These are phyloP conservation scores for Eurystomus gularis DNA, from an alignment of 2,113 vertebrate species.

Conservation along the genomic window DNA sequence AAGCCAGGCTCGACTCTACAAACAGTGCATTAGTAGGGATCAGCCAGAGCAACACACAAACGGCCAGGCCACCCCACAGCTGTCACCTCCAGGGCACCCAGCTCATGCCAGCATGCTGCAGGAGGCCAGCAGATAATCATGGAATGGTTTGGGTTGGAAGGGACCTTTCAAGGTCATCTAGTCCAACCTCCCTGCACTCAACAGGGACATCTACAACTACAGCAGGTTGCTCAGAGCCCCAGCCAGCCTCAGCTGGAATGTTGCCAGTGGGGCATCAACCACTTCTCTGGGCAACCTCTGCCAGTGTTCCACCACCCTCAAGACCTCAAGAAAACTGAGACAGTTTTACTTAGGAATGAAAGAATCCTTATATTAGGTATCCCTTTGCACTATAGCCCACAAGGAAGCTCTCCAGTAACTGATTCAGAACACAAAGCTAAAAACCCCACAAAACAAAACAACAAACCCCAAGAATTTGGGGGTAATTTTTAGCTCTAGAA, in stretches of 20 bases:
- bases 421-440: not conserved
- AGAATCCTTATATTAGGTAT: accelerated
- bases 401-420: not conserved
- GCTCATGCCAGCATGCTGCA: accelerated
- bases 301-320: not conserved
- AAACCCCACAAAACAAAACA: accelerated
- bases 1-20: not conserved
- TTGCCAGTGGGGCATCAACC: not conserved
- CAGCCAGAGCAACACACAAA: not conserved
- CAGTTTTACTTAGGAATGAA: accelerated
- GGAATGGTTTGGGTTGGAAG: not conserved
- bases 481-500: not conserved
- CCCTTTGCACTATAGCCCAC: accelerated
- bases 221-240: not conserved
- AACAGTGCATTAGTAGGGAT: not conserved
- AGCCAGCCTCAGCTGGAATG: not conserved
- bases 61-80: not conserved
- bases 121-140: not conserved
- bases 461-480: not conserved
- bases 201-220: not conserved
- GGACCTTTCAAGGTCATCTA: not conserved
- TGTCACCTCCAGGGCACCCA: not conserved
- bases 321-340: no score
- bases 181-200: not conserved
- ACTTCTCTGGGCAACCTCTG: not conserved